Conservation (phyloP, 1,140 invertebrate genomes). For the Platorchestia sp. region DNA sequence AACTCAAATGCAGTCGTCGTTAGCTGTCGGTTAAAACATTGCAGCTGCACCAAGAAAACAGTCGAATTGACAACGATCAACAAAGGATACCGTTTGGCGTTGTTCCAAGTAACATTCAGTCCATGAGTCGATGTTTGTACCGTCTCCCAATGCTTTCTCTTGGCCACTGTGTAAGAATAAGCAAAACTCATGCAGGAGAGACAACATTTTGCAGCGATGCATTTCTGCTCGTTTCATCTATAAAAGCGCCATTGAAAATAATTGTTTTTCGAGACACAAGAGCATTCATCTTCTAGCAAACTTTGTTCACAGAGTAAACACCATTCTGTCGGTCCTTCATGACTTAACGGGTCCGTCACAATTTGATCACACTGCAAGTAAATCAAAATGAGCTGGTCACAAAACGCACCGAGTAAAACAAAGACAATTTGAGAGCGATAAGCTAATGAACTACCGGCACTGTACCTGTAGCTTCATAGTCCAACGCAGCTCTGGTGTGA, state of each 20-base stretch:
- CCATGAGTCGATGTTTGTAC: neutral
- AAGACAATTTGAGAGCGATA: neutral
- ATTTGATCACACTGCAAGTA: neutral
- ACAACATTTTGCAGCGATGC: neutral
- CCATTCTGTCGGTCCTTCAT: neutral
- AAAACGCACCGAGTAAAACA: neutral
- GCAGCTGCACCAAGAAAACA: neutral
- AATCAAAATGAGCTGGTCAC: neutral
- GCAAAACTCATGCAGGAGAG: neutral
- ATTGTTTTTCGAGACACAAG: neutral
- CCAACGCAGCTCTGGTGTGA: conserved; percentile 50
- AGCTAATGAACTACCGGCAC: conserved; percentile 33
- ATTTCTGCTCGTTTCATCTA: neutral
- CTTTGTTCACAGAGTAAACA: neutral
- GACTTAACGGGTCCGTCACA: neutral
- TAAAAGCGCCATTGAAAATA: neutral
- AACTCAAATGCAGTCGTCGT: neutral
- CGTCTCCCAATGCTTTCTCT: neutral
- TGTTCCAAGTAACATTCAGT: neutral
- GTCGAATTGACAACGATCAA: neutral
- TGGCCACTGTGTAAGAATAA: neutral
- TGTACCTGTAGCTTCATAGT: conserved; percentile 54
- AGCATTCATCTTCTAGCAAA: neutral
- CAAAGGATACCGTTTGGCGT: neutral
- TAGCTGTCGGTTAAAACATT: neutral